phyloP scores from a whole-genome alignment of 2,888 invertebrate genomes.

The Diploptera punctata region DNA sequence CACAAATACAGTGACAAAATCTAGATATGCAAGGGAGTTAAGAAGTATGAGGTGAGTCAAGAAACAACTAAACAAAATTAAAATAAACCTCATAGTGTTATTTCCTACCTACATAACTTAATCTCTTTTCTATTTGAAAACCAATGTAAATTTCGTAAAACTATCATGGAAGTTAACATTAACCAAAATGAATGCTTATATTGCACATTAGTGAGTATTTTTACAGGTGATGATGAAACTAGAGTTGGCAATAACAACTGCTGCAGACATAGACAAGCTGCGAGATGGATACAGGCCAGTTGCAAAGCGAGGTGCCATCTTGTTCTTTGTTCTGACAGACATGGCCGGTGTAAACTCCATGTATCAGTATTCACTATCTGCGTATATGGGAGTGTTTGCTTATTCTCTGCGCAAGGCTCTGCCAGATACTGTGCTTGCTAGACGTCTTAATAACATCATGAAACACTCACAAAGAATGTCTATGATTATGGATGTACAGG shows the following conservation, averaged over 20 bases:
- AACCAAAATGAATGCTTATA: too few species aligned
- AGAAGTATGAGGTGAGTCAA: too few species aligned
- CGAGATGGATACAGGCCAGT: constrained; percentile 87
- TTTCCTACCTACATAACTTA: too few species aligned
- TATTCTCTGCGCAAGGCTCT: constrained; percentile 82
- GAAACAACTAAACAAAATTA: too few species aligned
- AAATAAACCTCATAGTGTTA: too few species aligned
- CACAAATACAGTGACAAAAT: too few species aligned
- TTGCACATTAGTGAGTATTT: too few species aligned
- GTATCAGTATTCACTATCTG: constrained; percentile 90
- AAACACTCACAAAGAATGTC: constrained; percentile 83
- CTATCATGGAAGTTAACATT: too few species aligned
- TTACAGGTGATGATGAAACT: constrained; percentile 73
- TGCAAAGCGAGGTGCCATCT: constrained; percentile 84
- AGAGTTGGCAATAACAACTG: constrained; percentile 75
- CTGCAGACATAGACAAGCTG: constrained; percentile 80
- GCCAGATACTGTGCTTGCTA: constrained; percentile 77
- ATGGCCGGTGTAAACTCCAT: constrained; percentile 88
- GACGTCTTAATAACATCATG: constrained; percentile 81
- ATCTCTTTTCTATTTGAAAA: too few species aligned
- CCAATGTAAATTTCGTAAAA: too few species aligned
- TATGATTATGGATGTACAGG: constrained; percentile 92
- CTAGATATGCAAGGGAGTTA: too few species aligned
- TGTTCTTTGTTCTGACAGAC: constrained; percentile 90
- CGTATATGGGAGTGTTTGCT: constrained; percentile 85